Evolutionary conservation across 2,888 invertebrate genomes (phyloP).

Genomic region (Drosophila macrospina): DNA sequence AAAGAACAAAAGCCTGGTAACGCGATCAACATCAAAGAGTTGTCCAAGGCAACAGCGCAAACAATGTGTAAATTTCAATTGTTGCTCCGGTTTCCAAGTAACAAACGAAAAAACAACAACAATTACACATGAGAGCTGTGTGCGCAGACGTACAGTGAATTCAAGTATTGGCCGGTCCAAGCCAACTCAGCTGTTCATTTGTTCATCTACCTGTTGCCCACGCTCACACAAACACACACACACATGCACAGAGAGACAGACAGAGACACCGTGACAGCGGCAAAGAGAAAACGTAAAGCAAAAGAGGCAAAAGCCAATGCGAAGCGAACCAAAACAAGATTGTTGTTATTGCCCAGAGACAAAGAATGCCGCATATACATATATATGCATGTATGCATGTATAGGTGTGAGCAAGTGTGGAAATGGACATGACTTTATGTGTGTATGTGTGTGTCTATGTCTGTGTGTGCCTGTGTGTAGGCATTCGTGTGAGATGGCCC

Average conservation of each 20-base stretch:
- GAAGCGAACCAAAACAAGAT: conserved; percentile 38
- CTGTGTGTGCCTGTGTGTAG: conserved; percentile 10
- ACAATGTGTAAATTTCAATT: conserved; percentile 39
- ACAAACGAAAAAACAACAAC: conserved; percentile 7
- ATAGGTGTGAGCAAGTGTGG: background rate
- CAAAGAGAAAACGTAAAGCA: conserved; percentile 57
- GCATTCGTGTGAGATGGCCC: conserved; percentile 36
- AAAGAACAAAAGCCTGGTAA: conserved; percentile 7
- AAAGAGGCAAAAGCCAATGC: conserved; percentile 42
- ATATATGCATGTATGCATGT: background rate
- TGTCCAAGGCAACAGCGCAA: conserved; percentile 21
- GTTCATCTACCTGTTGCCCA: conserved; percentile 29
- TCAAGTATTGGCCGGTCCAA: conserved; percentile 28
- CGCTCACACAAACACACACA: conserved; percentile 7
- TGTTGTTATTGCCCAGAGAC: conserved; percentile 46
- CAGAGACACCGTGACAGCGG: conserved; percentile 1
- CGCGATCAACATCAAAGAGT: conserved; percentile 26
- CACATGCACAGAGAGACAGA: background rate
- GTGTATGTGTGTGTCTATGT: conserved; percentile 17
- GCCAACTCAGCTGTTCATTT: conserved; percentile 49
- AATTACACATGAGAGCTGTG: conserved; percentile 20
- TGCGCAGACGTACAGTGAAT: conserved; percentile 47
- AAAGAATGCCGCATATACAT: conserved; percentile 34
- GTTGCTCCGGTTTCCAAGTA: conserved; percentile 40
- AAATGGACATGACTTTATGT: conserved; percentile 12